Percentiles rank a stretch among this genome's conserved stretches.
These are phyloP conservation scores for Seira ritae DNA, from an alignment of 2,888 invertebrate species.

Conservation along the genomic window DNA sequence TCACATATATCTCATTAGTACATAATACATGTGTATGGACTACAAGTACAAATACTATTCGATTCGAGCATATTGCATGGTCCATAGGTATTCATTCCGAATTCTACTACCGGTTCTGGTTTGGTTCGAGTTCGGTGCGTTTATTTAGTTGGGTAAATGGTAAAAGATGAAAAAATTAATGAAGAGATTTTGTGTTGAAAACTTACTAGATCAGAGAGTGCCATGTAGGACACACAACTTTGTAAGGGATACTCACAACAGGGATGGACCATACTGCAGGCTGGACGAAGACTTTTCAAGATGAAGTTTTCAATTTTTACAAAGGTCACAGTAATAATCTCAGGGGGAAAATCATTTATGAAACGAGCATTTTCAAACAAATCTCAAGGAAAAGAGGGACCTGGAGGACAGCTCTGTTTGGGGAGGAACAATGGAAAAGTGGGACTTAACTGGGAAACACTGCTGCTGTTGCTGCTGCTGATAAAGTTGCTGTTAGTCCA, in stretches of 20 bases:
- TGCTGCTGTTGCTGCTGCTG: constrained; percentile 28
- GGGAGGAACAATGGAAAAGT: constrained; percentile 23
- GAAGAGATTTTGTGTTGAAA: constrained; percentile 24
- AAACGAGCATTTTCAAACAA: no score
- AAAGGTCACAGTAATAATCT: not conserved
- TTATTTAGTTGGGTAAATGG: no score
- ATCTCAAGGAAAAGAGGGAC: not conserved
- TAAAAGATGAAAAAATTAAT: not conserved
- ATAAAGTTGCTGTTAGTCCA: no score
- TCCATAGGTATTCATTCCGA: constrained; percentile 10
- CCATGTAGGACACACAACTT: constrained; percentile 67
- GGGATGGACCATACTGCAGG: constrained; percentile 67
- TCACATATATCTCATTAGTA: no score
- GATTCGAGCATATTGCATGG: no score
- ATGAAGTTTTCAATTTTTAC: not conserved
- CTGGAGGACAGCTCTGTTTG: not conserved
- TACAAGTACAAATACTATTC: no score
- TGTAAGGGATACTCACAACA: constrained; percentile 68
- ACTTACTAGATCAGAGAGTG: constrained; percentile 70
- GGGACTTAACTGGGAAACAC: constrained; percentile 30
- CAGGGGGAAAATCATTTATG: not conserved
- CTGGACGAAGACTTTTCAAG: not conserved
- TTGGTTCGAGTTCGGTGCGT: not conserved
- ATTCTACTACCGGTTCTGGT: not conserved
- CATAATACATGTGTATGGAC: no score